Percentiles rank a stretch among this genome's conserved stretches.
Evolutionary conservation across 2,113 vertebrate genomes (phyloP).

Genomic region (Corvus moneduloides): DNA sequence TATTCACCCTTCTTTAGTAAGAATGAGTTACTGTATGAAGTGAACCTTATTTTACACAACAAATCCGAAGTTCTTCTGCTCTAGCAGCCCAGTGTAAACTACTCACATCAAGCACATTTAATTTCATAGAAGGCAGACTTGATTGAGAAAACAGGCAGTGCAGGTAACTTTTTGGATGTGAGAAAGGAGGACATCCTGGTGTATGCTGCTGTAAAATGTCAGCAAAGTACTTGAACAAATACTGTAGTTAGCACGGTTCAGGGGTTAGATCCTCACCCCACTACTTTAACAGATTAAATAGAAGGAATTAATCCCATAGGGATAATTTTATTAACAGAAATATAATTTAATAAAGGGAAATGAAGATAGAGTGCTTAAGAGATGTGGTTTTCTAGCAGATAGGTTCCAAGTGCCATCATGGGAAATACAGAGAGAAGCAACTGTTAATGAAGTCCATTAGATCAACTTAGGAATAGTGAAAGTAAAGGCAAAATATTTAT

Average conservation of each 20-base stretch:
- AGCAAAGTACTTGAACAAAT: neutral
- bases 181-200: neutral
- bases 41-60: neutral
- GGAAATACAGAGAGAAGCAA: neutral
- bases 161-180: neutral
- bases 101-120: neutral
- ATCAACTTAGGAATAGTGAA: neutral
- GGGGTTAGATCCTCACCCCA: neutral
- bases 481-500: neutral
- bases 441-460: neutral
- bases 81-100: neutral
- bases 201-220: neutral
- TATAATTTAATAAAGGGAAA: neutral
- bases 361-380: neutral
- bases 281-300: neutral
- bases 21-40: neutral
- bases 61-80: neutral
- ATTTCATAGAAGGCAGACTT: neutral
- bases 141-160: neutral
- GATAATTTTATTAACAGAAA: neutral
- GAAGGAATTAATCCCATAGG: neutral
- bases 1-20: neutral
- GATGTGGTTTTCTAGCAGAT: neutral
- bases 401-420: neutral
- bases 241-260: no score